These are phyloP conservation scores for Stenichneumon culpator DNA, from an alignment of 2,888 invertebrate genomes.

Conservation along the genomic window DNA sequence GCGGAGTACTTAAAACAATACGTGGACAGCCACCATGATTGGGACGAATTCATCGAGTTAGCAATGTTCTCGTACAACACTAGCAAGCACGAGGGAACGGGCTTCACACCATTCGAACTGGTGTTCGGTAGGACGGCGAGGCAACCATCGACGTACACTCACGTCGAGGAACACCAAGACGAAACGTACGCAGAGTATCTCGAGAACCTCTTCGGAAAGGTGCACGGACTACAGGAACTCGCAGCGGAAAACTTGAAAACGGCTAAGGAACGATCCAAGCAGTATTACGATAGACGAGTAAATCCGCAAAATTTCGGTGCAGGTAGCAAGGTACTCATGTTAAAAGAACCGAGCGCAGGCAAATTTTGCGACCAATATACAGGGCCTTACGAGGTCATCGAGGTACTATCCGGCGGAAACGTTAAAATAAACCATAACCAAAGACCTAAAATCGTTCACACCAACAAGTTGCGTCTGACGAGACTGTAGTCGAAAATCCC, in stretches of 20 bases:
- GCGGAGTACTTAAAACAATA: constrained; percentile 67
- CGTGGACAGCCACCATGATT: constrained; percentile 45
- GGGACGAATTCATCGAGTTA: constrained; percentile 61
- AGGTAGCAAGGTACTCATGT: constrained; percentile 47
- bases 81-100: constrained; percentile 60
- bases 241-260: constrained; percentile 43
- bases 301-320: constrained; percentile 34
- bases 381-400: constrained; percentile 58
- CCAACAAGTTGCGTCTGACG: background rate
- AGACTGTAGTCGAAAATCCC: too few species aligned
- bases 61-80: constrained; percentile 66
- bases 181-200: constrained; percentile 60
- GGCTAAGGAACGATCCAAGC: constrained; percentile 56
- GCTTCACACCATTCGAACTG: constrained; percentile 61
- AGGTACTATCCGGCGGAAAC: constrained; percentile 22
- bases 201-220: constrained; percentile 32
- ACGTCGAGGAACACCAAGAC: constrained; percentile 13
- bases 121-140: constrained; percentile 63
- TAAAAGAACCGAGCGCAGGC: constrained; percentile 48
- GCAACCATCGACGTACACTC: constrained; percentile 63
- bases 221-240: constrained; percentile 31
- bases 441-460: background rate
- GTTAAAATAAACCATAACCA: constrained; percentile 26
- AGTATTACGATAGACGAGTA: constrained; percentile 53
- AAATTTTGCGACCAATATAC: constrained; percentile 62